Evolutionary conservation across 2,113 vertebrate genomes (phyloP), one percentile per base, ranked within the genome.

Genomic region (Suricata suricatta): DNA sequence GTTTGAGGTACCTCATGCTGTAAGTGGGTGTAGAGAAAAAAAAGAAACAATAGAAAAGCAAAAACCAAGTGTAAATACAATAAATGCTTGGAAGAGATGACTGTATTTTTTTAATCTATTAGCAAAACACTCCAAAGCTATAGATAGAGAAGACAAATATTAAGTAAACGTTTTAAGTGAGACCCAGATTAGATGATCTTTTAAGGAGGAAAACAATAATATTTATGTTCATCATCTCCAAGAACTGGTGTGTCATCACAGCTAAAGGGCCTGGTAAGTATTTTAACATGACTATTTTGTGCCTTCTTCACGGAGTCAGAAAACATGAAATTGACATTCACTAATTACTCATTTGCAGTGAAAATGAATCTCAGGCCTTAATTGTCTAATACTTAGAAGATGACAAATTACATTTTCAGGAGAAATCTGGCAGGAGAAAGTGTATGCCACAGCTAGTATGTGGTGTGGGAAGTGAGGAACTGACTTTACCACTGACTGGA

Each of bases 81-180:
- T 79, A 77, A 77, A 84, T 57, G 33, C 77, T 97, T 94, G 60
- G 21, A 85, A 81, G 41, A 90, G 38, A 57, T 69, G 38, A 96
- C 38, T 90, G 10, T 79, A 66, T 94, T 91, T 96, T 11, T 88
- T 31, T 17, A 54, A 86, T 92, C 33, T 95, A 90, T 96, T 95
- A 96, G 76, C 12, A 74, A 96, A 93, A 79, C 29, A 68, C 38
- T 96, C 64, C 29, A 35, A 95, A 93, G 17, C 94, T 64, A 52
- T 85, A 94, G 33, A 11, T 38, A 77, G 44, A 72, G 54, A 96
- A 96, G 71, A 83, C 19, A 96, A 94, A 64, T 64, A 52, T 80
- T 95, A 90, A 95, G 57, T 80, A 68, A 97, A 95, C 50, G 88
- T 97, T 97, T 96, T 92, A 72, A 96, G 93, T 82, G 64, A 52